These are phyloP conservation scores for Botia kubotai DNA, from an alignment of 2,797 vertebrate genomes.

Conservation along the genomic window DNA sequence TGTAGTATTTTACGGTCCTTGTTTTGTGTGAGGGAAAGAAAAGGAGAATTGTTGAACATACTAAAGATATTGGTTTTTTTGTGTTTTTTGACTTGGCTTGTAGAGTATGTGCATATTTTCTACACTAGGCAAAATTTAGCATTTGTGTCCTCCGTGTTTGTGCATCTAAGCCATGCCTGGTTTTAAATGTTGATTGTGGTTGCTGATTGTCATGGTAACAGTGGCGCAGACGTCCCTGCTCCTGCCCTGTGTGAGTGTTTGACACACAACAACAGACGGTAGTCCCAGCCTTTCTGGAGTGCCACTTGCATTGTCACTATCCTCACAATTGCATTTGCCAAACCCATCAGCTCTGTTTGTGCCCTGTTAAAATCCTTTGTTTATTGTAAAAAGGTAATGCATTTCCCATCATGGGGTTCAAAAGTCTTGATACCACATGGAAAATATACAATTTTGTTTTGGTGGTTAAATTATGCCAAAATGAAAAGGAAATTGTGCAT, in stretches of 20 bases:
- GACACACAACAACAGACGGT: constrained; percentile 13
- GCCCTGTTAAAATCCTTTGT: neutral
- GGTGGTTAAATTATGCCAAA: neutral
- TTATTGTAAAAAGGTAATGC: neutral
- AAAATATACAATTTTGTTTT: neutral
- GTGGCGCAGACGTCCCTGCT: constrained; percentile 17
- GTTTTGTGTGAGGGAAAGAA: neutral
- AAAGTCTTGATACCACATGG: neutral
- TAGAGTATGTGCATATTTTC: too few relatives aligned
- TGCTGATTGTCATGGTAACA: constrained; percentile 36
- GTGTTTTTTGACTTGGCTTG: neutral
- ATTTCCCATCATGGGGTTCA: neutral
- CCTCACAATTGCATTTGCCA: too few relatives aligned
- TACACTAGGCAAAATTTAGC: too few relatives aligned
- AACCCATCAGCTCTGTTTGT: neutral
- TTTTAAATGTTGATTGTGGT: constrained; percentile 41
- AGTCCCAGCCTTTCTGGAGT: neutral
- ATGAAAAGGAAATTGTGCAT: neutral
- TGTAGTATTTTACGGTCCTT: too few relatives aligned
- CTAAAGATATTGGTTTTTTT: neutral
- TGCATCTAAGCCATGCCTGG: constrained; percentile 9
- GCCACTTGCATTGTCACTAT: too few relatives aligned
- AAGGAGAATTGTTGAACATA: neutral
- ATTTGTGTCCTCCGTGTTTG: neutral
- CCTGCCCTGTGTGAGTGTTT: constrained; percentile 3